These are phyloP conservation scores for Pseudorectes ferrugineus DNA, from an alignment of 2,113 vertebrate species.

Conservation along the genomic window DNA sequence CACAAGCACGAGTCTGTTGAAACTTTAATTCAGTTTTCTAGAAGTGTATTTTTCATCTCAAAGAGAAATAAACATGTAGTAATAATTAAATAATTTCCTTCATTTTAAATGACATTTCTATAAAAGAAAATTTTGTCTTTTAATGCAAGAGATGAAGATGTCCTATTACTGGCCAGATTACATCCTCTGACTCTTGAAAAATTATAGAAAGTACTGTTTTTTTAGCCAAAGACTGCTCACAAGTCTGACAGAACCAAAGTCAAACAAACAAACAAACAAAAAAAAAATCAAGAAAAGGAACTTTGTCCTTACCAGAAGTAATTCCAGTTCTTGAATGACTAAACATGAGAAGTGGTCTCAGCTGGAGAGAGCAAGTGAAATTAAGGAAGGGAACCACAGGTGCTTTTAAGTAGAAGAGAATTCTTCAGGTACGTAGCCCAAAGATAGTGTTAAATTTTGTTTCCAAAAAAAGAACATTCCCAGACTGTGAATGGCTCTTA, in stretches of 20 bases:
- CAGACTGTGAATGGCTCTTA: conserved; percentile 28
- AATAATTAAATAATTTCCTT: background rate
- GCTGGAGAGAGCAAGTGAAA: background rate
- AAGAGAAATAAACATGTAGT: background rate
- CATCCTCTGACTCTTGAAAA: background rate
- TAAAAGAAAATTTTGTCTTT: background rate
- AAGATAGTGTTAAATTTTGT: background rate
- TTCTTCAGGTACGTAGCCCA: background rate
- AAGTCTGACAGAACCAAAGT: background rate
- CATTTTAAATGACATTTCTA: background rate
- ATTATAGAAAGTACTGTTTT: background rate
- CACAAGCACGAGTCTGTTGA: background rate
- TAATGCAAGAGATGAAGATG: background rate
- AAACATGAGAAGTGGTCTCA: background rate
- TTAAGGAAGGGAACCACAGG: background rate
- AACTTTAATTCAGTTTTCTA: background rate
- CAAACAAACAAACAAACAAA: background rate
- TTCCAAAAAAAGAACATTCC: conserved; percentile 32
- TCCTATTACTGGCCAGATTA: background rate
- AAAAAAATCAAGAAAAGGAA: background rate
- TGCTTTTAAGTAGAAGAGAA: background rate
- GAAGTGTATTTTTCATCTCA: background rate
- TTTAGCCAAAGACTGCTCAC: background rate
- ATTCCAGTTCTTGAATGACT: background rate
- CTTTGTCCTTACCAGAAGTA: background rate